Evolutionary conservation across 23 tunicate species (phyloP).

Genomic region (Styela clava): DNA sequence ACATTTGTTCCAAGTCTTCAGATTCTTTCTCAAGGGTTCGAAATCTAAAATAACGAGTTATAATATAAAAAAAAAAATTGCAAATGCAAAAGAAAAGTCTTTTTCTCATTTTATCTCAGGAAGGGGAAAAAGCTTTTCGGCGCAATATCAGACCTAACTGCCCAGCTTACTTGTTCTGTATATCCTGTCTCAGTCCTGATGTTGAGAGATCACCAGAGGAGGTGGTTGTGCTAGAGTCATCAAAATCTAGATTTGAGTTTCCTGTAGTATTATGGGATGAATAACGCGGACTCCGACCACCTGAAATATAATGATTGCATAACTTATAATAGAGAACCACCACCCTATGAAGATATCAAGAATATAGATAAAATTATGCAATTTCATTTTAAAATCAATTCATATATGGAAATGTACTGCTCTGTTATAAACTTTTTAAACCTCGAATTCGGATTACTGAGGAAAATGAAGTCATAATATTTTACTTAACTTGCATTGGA

Average conservation of each 20-base stretch:
- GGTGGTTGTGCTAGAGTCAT: slow-evolving; percentile 10
- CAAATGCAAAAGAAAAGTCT: neutral
- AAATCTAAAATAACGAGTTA: slow-evolving; percentile 10
- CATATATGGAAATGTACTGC: no score
- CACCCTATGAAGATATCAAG: no score
- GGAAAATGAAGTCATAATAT: no score
- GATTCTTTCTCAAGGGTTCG: slow-evolving; percentile 20
- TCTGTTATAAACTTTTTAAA: no score
- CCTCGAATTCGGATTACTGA: no score
- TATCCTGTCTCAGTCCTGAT: slow-evolving; percentile 15
- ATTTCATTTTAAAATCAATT: no score
- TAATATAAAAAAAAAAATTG: neutral
- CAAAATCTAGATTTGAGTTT: neutral
- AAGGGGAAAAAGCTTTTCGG: no score
- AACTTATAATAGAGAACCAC: no score
- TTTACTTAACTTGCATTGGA: no score
- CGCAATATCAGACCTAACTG: no score
- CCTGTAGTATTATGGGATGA: neutral
- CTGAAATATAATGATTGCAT: neutral
- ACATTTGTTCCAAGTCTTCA: slow-evolving; percentile 24
- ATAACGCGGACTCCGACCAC: neutral
- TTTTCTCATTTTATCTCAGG: neutral
- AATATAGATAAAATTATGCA: no score
- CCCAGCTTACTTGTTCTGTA: slow-evolving; percentile 17
- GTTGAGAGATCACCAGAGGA: slow-evolving; percentile 22